phyloP scores from a whole-genome alignment of 2,888 invertebrate genomes.

The Lordiphosa andalusiaca region DNA sequence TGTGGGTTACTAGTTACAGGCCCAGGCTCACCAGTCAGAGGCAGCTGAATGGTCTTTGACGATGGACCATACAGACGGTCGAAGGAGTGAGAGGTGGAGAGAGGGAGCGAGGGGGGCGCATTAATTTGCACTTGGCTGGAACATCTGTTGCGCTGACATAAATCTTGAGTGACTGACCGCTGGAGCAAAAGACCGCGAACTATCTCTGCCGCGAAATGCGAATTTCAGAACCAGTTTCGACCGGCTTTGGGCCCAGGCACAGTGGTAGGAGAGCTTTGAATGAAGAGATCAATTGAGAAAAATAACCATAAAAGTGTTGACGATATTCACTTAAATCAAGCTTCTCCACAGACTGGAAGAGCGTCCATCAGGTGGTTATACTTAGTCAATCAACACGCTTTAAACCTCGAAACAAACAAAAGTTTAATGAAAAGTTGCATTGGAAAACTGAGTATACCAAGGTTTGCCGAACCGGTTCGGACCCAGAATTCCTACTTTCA shows the following conservation, averaged over 20 bases:
- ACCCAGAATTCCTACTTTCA: too few species aligned
- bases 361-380: too few species aligned
- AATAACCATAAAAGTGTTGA: too few species aligned
- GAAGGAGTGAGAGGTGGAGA: not conserved
- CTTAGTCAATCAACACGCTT: too few species aligned
- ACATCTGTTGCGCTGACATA: constrained; percentile 76
- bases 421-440: too few species aligned
- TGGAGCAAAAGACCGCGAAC: constrained; percentile 73
- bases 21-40: constrained; percentile 6
- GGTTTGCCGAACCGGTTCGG: too few species aligned
- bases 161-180: constrained; percentile 76
- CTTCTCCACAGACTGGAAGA: too few species aligned
- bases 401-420: too few species aligned
- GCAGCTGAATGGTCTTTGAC: constrained; percentile 16
- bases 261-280: constrained; percentile 23
- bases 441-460: too few species aligned
- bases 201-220: constrained; percentile 49
- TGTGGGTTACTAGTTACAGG: constrained; percentile 70
- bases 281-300: not conserved
- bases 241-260: constrained; percentile 31
- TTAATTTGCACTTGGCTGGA: constrained; percentile 59
- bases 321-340: too few species aligned
- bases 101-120: constrained; percentile 22
- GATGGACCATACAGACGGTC: not conserved
- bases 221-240: constrained; percentile 36